Base-by-base conservation (phyloP, 2,113 vertebrate species). In the Argyrosomus japonicus region DNA sequence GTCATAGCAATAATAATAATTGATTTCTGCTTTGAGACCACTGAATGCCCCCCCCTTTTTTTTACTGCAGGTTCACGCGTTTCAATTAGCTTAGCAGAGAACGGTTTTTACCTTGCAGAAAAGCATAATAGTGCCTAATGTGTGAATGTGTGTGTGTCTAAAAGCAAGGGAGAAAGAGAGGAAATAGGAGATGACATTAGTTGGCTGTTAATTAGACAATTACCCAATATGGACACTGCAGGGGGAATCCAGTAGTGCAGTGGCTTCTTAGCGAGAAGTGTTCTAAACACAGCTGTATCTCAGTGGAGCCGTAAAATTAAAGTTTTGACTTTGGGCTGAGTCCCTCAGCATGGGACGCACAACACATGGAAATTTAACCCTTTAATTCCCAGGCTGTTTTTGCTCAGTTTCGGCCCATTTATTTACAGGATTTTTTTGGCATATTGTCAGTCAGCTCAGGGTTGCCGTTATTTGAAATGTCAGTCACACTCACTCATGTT, bases 161-260 rank as follows among this genome's bases (percentile, higher is more conserved):
- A 45, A 9, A 48, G 53, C 7, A 4, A 29, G 56, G 19, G 12
- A 45, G 14, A 45, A 11, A 75, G 61, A 17, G 32, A 13, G 43
- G 15, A 75, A 77, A 76, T 29, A 5, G 56, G 54, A 70, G 6
- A 47, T 75, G 71, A 68, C 71, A 85, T 81, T 79, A 82, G 57
- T 73, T 80, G 60, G 51, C 58, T 87, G 71, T 81, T 83, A 85
- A 87, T 89, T 87, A 81, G 51, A 87, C 63, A 83, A 83, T 85
- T 83, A 79, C n/a, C 51, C 57, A 61, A 47, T 68, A 68, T 67
- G 43, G 81, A 65, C 71, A 79, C 79, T 80, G 72, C 75, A 57
- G 81, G 75, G 57, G 23, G 79, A 73, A 70, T 72, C 36, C 23
- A 36, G 64, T 13, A 53, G 40, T 23, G 36, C 18, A 3, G 21